These are phyloP conservation scores for Myotis davidii DNA, from an alignment of 2,113 vertebrate genomes.

Conservation along the genomic window DNA sequence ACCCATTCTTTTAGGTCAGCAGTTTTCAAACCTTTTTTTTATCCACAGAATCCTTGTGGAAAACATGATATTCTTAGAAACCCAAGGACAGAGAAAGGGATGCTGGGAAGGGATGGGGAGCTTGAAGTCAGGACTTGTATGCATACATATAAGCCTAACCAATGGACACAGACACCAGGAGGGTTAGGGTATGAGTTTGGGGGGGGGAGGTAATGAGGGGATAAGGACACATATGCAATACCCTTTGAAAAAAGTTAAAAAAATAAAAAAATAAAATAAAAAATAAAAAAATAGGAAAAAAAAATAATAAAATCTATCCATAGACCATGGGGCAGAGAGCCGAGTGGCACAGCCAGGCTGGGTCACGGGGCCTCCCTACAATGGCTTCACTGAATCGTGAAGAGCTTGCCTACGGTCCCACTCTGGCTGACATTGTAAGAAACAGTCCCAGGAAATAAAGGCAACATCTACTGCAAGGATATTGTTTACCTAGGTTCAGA, in stretches of 20 bases:
- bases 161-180: too few species aligned
- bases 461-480: background rate
- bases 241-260: too few species aligned
- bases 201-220: too few species aligned
- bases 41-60: background rate
- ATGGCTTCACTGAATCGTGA: background rate
- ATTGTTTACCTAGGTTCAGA: background rate
- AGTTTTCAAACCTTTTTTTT: slow-evolving; percentile 38
- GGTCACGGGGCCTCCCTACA: background rate
- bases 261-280: too few species aligned
- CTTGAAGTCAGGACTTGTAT: too few species aligned
- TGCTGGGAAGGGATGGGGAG: background rate
- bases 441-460: background rate
- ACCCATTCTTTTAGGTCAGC: background rate
- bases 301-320: too few species aligned
- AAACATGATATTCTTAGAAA: background rate
- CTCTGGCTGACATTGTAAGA: background rate
- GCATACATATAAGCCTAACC: too few species aligned
- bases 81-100: background rate
- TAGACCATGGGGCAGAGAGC: background rate
- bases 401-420: background rate
- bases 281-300: too few species aligned
- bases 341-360: background rate
- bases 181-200: too few species aligned
- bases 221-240: too few species aligned